Percentiles rank a stretch among this genome's conserved stretches.
These are phyloP conservation scores for Antigone vipio DNA, from an alignment of 2,113 vertebrate genomes.

Conservation along the genomic window DNA sequence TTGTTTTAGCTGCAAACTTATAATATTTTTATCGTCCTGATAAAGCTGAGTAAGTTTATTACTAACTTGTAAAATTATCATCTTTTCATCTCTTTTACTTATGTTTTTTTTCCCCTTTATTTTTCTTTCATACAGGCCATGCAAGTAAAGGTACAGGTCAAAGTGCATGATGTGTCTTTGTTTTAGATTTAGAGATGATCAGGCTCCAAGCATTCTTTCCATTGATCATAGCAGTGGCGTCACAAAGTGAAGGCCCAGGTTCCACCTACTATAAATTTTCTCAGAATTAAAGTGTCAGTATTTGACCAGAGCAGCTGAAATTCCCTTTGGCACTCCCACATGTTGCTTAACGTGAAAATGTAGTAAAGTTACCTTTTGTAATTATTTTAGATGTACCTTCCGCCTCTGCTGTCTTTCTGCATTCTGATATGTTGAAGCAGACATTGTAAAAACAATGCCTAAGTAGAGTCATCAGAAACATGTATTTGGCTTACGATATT, in stretches of 20 bases:
- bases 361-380: not conserved
- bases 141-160: conserved; percentile 90
- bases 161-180: conserved; percentile 84
- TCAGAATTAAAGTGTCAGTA: not conserved
- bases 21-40: not conserved
- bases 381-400: conserved; percentile 40
- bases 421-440: not conserved
- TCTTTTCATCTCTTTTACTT: conserved; percentile 69
- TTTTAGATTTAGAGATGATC: conserved; percentile 72
- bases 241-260: conserved; percentile 56
- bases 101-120: conserved; percentile 73
- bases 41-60: conserved; percentile 35
- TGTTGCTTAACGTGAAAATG: not conserved
- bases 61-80: conserved; percentile 33
- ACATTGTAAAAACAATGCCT: not conserved
- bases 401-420: conserved; percentile 54
- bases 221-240: conserved; percentile 75
- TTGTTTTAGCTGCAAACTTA: not conserved
- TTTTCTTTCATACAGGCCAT: conserved; percentile 86
- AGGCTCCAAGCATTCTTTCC: conserved; percentile 68
- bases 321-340: not conserved
- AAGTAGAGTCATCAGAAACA: not conserved
- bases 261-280: not conserved
- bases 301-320: not conserved
- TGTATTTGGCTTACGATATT: not conserved